phyloP scores from a whole-genome alignment of 2,888 invertebrate species.

The Conistra vaccinii region DNA sequence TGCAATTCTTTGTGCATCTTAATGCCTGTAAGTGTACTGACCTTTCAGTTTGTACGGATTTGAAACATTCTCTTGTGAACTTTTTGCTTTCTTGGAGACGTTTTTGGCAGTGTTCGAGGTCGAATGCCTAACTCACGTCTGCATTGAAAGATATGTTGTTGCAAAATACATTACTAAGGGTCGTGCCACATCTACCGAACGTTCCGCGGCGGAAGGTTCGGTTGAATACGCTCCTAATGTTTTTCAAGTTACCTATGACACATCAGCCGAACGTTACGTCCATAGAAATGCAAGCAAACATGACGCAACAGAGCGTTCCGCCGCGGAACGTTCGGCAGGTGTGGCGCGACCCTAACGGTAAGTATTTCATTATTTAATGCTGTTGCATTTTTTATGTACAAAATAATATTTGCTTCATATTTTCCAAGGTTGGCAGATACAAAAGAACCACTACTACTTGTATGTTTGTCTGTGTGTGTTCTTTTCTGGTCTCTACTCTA shows the following conservation, averaged over 20 bases:
- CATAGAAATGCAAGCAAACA: too few relatives aligned
- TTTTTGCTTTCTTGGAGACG: slow-evolving; percentile 83
- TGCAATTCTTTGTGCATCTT: slow-evolving; percentile 20
- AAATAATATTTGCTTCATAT: slow-evolving; percentile 32
- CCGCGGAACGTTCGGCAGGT: too few relatives aligned
- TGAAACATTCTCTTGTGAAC: slow-evolving; percentile 77
- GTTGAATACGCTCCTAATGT: too few relatives aligned
- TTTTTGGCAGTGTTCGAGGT: slow-evolving; percentile 87
- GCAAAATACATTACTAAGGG: slow-evolving; percentile 81
- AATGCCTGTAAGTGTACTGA: slow-evolving; percentile 25
- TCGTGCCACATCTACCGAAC: too few relatives aligned
- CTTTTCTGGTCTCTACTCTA: slow-evolving; percentile 80
- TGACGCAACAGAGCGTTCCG: too few relatives aligned
- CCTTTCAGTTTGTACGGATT: slow-evolving; percentile 75
- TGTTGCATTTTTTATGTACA: slow-evolving; percentile 27
- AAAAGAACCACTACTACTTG: slow-evolving; percentile 78
- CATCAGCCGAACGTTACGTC: too few relatives aligned
- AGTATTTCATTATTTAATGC: slow-evolving; percentile 51
- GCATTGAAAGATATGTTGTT: slow-evolving; percentile 87
- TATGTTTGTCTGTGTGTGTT: slow-evolving; percentile 79
- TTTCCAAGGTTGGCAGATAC: slow-evolving; percentile 82
- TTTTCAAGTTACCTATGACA: too few relatives aligned
- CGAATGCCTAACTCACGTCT: slow-evolving; percentile 85
- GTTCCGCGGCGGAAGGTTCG: too few relatives aligned
- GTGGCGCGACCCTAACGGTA: too few relatives aligned